Evolutionary conservation across 2,888 invertebrate species (phyloP).

Genomic region (Drosophila flavopinicola): DNA sequence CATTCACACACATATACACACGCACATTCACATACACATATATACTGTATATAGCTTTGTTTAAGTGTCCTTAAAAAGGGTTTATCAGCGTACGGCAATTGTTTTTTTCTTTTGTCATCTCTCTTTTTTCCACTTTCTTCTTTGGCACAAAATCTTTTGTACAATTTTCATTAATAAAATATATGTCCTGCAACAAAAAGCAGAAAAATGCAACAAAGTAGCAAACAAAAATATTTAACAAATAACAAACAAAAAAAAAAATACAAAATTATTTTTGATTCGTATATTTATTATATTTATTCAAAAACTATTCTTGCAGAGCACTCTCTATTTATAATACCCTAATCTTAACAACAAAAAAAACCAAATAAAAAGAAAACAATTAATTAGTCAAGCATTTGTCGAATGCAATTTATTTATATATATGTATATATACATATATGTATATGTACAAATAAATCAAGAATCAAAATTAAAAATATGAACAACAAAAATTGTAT

Average conservation of each 20-base stretch:
- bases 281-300: conserved; percentile 40
- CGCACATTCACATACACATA: conserved; percentile 2
- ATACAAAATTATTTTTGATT: conserved; percentile 45
- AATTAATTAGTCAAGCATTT: conserved; percentile 42
- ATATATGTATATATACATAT: conserved; percentile 13
- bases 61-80: conserved; percentile 82
- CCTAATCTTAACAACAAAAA: conserved; percentile 14
- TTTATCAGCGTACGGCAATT: conserved; percentile 41
- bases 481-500: conserved; percentile 13
- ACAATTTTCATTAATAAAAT: conserved; percentile 15
- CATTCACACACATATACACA: conserved; percentile 3
- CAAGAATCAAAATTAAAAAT: conserved; percentile 33
- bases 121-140: conserved; percentile 5
- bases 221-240: conserved; percentile 22
- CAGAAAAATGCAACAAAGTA: conserved; percentile 3
- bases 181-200: neutral
- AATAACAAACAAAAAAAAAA: conserved; percentile 12
- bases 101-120: neutral
- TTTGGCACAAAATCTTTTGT: conserved; percentile 36
- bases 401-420: conserved; percentile 36
- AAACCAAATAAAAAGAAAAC: neutral
- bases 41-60: conserved; percentile 59
- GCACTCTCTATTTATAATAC: conserved; percentile 47
- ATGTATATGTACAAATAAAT: conserved; percentile 33
- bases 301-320: conserved; percentile 25